Evolutionary conservation across 2,113 vertebrate genomes (phyloP).

Genomic region (Columba janthina): DNA sequence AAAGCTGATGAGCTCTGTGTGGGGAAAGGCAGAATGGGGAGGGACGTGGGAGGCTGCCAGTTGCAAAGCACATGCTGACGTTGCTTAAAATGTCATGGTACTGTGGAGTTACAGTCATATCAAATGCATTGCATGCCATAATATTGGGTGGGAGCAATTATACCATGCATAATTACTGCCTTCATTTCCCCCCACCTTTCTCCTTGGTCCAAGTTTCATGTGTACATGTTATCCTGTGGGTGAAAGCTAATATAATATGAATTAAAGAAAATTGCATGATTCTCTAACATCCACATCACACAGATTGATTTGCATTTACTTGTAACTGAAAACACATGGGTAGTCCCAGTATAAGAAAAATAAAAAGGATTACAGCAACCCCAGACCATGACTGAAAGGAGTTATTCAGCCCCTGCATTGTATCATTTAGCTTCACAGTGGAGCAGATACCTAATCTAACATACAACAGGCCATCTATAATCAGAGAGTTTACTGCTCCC

Average conservation of each 20-base stretch:
- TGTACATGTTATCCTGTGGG: background rate
- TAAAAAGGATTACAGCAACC: slow-evolving; percentile 64
- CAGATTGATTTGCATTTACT: slow-evolving; percentile 63
- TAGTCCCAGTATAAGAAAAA: slow-evolving; percentile 48
- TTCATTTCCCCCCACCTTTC: background rate
- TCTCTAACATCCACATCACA: background rate
- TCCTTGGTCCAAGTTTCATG: background rate
- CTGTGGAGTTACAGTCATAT: background rate
- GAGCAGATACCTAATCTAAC: slow-evolving; percentile 71
- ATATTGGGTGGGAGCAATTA: background rate
- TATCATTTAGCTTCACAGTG: slow-evolving; percentile 63
- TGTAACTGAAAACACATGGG: slow-evolving; percentile 70
- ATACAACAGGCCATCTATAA: slow-evolving; percentile 69
- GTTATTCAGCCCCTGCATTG: slow-evolving; percentile 55
- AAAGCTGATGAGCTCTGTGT: background rate
- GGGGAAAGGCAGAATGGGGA: background rate
- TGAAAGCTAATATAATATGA: slow-evolving; percentile 17
- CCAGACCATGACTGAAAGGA: slow-evolving; percentile 66
- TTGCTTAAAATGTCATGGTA: background rate
- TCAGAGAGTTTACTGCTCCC: slow-evolving; percentile 62
- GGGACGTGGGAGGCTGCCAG: rapidly evolving
- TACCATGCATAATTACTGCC: background rate
- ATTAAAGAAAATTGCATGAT: background rate
- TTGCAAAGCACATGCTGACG: background rate
- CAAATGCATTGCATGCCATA: background rate